Evolutionary conservation across 1,140 invertebrate species (phyloP), one percentile per base, ranked within the genome.

Genomic region (Lepidotrigona ventralis): DNA sequence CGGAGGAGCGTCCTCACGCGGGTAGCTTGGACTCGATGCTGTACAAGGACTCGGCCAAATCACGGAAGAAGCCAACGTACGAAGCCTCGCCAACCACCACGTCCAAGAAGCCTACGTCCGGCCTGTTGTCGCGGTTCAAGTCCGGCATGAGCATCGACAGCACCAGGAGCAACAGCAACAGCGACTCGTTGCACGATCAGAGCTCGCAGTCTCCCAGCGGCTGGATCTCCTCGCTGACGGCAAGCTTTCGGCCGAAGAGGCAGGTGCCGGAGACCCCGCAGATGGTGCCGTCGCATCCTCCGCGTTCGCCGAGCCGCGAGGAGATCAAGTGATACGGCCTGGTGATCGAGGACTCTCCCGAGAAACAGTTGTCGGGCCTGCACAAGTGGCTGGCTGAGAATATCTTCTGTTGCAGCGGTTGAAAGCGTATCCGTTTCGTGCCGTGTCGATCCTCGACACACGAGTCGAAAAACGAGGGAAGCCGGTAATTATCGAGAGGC

Each of bases 141-240:
- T 93, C 93, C 0, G 94, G 94, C 0, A 94, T 94, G 91, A 94
- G 91, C 69, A 94, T 94, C 72, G 94, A 94, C 75, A 92, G 93
- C n/a, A 92, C 90, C 3, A 90, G 91, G 33, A 93, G 91, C 63
- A 88, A 90, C 23, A 94, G 92, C 73, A 93, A 92, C 82, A 94
- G 94, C 78, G 90, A 92, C n/a, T 93, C 93, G 0, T 82, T 94
- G 12, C 90, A 94, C 68, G 93, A 94, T 17, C 93, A 92, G 33
- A 84, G 79, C 6, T 82, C 87, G 14, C 89, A 92, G 26, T 91
- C 88, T 0, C 89, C 87, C 15, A 91, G 86, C 60, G 92, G 93
- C 8, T 94, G 94, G 94, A 94, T 94, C 60, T 94, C 93, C 0
- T 93, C 93, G 11, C 66, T 94, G 63, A 93, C 94, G 11, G 92